Evolutionary conservation across 2,888 invertebrate species (phyloP).

Genomic region (Ashinkailepas kermadecensis): DNA sequence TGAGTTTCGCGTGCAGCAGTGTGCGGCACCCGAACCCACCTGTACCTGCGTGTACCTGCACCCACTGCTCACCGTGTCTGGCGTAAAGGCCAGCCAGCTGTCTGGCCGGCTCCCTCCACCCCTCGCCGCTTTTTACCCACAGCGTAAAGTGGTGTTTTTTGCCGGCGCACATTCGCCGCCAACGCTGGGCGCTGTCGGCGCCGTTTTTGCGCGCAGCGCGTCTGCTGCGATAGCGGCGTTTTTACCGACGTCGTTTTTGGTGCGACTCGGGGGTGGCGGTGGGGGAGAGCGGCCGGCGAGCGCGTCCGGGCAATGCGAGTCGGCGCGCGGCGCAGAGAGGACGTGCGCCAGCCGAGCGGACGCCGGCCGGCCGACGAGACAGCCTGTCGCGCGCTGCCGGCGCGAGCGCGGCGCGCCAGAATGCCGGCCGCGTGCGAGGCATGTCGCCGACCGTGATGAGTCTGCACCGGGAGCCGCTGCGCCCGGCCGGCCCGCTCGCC

Average conservation of each 20-base stretch:
- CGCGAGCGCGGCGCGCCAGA: background rate
- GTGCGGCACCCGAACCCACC: too few relatives aligned
- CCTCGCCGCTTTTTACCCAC: background rate
- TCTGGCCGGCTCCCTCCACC: background rate
- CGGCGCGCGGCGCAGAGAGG: background rate
- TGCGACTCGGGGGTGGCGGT: background rate
- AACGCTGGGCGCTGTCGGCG: background rate
- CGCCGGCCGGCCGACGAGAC: too few relatives aligned
- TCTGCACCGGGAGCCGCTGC: background rate
- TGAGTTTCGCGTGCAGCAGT: too few relatives aligned
- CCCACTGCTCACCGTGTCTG: too few relatives aligned
- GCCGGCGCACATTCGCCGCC: background rate
- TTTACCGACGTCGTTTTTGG: background rate
- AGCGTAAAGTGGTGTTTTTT: background rate
- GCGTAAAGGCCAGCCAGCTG: too few relatives aligned
- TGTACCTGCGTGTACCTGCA: too few relatives aligned
- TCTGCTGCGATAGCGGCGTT: background rate
- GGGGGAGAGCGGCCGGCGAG: background rate
- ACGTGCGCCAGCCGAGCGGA: background rate
- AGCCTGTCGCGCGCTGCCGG: background rate
- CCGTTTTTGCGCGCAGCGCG: background rate
- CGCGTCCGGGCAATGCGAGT: background rate
- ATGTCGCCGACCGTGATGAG: background rate
- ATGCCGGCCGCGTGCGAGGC: background rate
- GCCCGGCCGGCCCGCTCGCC: background rate